Evolutionary conservation across 1,140 invertebrate species (phyloP), one percentile per base, ranked within the genome.

Genomic region (Colletes latitarsis): DNA sequence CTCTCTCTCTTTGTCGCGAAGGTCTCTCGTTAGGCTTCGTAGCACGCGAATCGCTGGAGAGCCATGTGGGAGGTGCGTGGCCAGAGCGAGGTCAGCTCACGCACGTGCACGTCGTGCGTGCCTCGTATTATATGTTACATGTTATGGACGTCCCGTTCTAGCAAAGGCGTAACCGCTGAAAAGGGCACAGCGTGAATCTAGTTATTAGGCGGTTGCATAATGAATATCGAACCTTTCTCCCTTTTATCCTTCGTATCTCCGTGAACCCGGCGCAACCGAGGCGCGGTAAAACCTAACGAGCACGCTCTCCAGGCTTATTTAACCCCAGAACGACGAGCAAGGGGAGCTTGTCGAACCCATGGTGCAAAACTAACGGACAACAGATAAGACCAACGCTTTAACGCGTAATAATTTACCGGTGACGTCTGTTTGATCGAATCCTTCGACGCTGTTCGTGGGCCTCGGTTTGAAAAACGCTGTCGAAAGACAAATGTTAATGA

Each of bases 71-170:
- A 87, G 87, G 86, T 88, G 89, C 91, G 89, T 92, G 91, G 80
- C 90, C 89, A 85, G 68, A 85, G 81, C 90, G 90, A 91, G 91
- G 91, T 91, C 90, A 91, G 70, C 76, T 77, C 82, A 91, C 89
- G 89, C 89, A 90, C 88, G 86, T 86, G 86, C 81, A 88, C 82
- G 39, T 75, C 66, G 80, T 84, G 85, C 73, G 83, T 86, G 75
- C 21, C 77, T 86, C 69, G 41, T 83, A 82, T 87, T 69, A 80
- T 76, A 72, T 14, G 60, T 62, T 58, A 41, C 57, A 55, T 63
- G n/a, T 58, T 69, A 63, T 46, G 73, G 69, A 55, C 77, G 77
- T 80, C 49, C 71, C 77, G 77, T 67, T 80, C 74, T 39, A 39
- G 49, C 46, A 49, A 30, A 76, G 66, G 78, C 66, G 79, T 81